Conservation (phyloP, 2,797 vertebrate genomes). For the Liasis olivaceus region DNA sequence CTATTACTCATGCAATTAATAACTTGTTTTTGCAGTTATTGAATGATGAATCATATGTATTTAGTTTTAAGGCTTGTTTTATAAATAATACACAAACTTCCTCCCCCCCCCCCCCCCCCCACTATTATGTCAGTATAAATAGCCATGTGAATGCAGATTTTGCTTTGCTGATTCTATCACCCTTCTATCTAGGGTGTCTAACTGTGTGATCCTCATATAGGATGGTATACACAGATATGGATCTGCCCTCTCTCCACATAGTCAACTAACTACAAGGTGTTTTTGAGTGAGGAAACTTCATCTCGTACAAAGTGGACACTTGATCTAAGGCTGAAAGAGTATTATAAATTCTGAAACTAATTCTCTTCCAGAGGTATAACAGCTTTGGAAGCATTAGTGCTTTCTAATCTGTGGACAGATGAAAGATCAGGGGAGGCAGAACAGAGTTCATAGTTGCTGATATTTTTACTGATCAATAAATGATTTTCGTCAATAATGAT, state of each 20-base stretch:
- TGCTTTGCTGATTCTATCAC: background rate
- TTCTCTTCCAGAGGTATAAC: background rate
- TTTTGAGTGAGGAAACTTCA: background rate
- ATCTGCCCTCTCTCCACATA: background rate
- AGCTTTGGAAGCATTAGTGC: background rate
- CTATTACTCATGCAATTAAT: background rate
- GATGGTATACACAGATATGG: background rate
- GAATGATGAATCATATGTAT: background rate
- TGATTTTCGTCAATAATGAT: background rate
- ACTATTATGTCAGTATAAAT: background rate
- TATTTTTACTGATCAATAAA: background rate
- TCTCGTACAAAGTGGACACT: background rate
- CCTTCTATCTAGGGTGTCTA: background rate
- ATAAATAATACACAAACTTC: background rate
- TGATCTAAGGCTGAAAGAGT: background rate
- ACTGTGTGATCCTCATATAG: background rate
- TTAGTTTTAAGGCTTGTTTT: background rate
- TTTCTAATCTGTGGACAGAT: background rate
- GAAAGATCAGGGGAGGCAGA: background rate
- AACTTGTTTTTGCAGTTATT: background rate
- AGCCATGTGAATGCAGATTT: background rate
- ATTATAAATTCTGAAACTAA: background rate
- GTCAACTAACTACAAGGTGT: background rate
- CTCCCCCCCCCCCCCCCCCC: background rate
- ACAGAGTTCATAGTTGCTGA: background rate